phyloP scores from a whole-genome alignment of 2,888 invertebrate species.

The Pherbina coryleti region DNA sequence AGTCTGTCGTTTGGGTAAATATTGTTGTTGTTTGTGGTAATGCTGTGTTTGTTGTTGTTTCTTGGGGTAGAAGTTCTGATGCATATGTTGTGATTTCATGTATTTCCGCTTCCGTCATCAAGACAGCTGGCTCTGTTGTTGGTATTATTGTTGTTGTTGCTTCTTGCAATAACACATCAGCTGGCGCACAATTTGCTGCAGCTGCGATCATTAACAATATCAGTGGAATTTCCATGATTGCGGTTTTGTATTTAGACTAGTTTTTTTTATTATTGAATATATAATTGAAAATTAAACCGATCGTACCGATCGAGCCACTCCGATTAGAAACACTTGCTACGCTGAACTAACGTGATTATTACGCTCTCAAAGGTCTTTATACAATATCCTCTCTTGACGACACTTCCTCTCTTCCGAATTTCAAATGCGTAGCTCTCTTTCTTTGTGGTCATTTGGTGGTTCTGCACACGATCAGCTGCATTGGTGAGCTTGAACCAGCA shows the following conservation, averaged over 20 bases:
- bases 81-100: slow-evolving; percentile 23
- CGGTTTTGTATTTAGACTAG: neutral
- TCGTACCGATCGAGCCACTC: neutral
- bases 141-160: neutral
- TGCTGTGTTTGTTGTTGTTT: neutral
- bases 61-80: neutral
- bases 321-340: slow-evolving; percentile 1
- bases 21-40: neutral
- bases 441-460: neutral
- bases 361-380: slow-evolving; percentile 19
- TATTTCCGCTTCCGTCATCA: slow-evolving; percentile 33
- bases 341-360: neutral
- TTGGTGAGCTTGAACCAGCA: neutral
- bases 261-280: neutral
- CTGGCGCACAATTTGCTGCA: slow-evolving; percentile 6
- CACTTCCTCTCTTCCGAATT: neutral
- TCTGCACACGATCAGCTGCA: neutral
- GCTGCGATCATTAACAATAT: slow-evolving; percentile 22
- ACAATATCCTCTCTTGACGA: neutral
- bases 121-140: neutral
- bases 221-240: slow-evolving; percentile 21
- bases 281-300: neutral
- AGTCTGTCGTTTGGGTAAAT: slow-evolving; percentile 29
- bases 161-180: neutral
- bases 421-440: neutral